Evolutionary conservation across 2,113 vertebrate species (phyloP).

Genomic region (Tenrec ecaudatus): DNA sequence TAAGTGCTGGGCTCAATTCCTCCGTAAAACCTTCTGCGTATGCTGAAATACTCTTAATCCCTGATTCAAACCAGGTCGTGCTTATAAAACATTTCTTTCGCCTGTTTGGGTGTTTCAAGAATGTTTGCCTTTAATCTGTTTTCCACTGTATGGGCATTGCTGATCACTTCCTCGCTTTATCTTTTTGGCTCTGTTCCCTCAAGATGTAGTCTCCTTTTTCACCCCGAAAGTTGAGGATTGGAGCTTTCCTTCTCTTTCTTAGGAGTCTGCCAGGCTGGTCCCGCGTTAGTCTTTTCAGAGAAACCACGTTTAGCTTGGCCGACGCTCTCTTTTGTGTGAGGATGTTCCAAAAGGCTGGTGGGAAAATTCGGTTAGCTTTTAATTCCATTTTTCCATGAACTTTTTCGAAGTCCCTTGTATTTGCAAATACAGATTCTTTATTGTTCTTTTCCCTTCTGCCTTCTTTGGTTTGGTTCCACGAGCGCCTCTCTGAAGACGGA

Average conservation of each 20-base stretch:
- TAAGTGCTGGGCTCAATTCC: not conserved
- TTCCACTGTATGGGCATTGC: not conserved
- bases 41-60: conserved; percentile 31
- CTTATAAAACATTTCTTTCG: not conserved
- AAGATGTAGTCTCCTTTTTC: not conserved
- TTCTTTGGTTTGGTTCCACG: not conserved
- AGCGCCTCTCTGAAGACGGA: not conserved
- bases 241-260: not conserved
- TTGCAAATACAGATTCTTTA: conserved; percentile 28
- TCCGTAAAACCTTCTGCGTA: not conserved
- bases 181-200: not conserved
- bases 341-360: too few species aligned
- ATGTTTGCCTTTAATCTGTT: not conserved
- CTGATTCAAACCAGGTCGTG: conserved; percentile 3
- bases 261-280: not conserved
- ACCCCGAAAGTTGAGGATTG: not conserved
- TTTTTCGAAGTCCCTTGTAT: not conserved
- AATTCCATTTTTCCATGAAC: not conserved
- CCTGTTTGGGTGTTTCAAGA: not conserved
- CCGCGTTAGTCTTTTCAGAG: not conserved
- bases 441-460: not conserved
- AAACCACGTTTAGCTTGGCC: too few species aligned
- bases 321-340: too few species aligned
- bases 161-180: not conserved
- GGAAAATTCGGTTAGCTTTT: too few species aligned